These are phyloP conservation scores for Solenopsis invicta DNA, from an alignment of 1,140 invertebrate species.

Conservation along the genomic window DNA sequence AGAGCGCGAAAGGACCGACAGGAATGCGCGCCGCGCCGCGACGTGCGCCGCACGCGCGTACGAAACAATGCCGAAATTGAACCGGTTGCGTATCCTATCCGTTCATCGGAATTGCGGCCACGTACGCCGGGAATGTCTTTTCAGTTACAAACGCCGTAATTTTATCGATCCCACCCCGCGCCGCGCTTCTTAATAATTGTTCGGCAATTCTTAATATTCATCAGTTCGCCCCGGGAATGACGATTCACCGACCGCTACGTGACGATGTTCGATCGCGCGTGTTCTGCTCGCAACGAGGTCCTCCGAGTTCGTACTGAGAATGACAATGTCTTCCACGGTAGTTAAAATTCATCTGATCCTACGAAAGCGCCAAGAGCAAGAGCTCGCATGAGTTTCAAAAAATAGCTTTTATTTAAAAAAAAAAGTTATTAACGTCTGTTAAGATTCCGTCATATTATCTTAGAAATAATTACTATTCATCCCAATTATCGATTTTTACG, in stretches of 20 bases:
- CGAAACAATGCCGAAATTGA: conserved; percentile 55
- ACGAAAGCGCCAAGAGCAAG: neutral
- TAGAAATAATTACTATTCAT: conserved; percentile 1
- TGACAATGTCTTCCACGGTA: neutral
- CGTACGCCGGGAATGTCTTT: conserved; percentile 63
- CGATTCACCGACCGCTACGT: neutral
- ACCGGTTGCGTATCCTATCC: conserved; percentile 42
- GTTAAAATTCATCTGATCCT: neutral
- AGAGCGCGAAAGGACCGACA: conserved; percentile 3
- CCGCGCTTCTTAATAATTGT: conserved; percentile 17
- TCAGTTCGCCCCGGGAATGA: conserved; percentile 10
- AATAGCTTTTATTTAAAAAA: neutral
- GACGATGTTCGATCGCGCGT: conserved; percentile 40
- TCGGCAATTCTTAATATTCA: conserved; percentile 67
- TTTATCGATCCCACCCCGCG: neutral
- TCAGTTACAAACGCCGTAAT: conserved; percentile 33
- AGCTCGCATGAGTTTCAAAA: neutral
- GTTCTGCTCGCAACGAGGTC: neutral
- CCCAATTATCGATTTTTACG: neutral
- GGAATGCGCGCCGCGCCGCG: neutral
- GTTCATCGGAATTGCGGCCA: conserved; percentile 57
- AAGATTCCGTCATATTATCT: neutral
- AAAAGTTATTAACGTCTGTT: neutral
- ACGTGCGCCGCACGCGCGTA: neutral
- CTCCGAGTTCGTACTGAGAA: neutral